Evolutionary conservation across 2,113 vertebrate species (phyloP), one percentile per base, ranked within the genome.

Genomic region (Pristiophorus japonicus): DNA sequence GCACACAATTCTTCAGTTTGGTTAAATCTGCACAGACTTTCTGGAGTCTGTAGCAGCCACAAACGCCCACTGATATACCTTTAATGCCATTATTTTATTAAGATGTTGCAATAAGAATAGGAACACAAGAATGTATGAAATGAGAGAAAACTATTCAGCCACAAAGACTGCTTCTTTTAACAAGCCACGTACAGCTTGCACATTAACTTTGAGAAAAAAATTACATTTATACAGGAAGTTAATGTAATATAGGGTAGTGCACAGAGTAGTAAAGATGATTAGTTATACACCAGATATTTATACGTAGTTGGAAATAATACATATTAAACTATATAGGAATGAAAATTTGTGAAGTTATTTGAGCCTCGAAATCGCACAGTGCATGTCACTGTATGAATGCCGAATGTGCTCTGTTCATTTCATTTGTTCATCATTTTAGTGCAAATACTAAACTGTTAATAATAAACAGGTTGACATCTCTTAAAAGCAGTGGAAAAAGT

Each of bases 21-120:
- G 66, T 94, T 94, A 30, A 67, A 70, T 94, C 93, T 73, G 66
- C 93, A 94, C 65, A 94, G 65, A 67, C 93, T 70, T 66, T 51
- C 66, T 70, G 93, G 93, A 94, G 93, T 70, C 66, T 45, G 42
- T 18, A 12, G 4, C 24, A 70, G 45, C 63, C 93, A 47, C 63
- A 67, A 94, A 70, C 66, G 38, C 93, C 93, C 65, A 94, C 66
- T 70, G 93, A 0, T 94, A 34, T 94, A 70, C 22, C 55, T 92
- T 92, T 92, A 63, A 92, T 38, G 18, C 88, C 88, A 92, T 92
- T 92, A 91, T 38, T 92, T 92, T 92, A 63, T 92, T 92, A 65
- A 63, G 59, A 63, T 92, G 88, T 63, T 92, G 59, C 88, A 92
- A 92, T 91, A 10, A 63, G 88, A 92, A 92, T 92, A 38, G 42